Base-by-base conservation (phyloP, 2,797 vertebrate species). In the Myiotriccus ornatus region DNA sequence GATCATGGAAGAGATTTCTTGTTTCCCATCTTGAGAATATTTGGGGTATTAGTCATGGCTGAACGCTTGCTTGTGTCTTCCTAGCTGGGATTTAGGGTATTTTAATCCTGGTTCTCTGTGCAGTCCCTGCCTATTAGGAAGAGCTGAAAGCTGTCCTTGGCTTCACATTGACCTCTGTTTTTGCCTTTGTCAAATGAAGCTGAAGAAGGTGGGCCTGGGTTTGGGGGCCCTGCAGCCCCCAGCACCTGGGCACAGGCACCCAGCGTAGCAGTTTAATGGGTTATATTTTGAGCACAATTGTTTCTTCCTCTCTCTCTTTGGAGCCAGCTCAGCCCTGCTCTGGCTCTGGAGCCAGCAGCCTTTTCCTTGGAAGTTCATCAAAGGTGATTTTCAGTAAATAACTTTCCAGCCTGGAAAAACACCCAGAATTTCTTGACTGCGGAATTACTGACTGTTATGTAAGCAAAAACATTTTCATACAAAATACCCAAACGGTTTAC, bases 11-110 rank as follows among this genome's bases (percentile, higher is more conserved):
- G 68, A 84, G 32, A 87, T 94, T 95, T 67, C 85, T 56, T 81
- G 85, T 80, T 69, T 81, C 84, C 49, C 7, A 1, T 93, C 94
- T 86, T 92, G 44, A 85, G 92, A 81, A 89, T 93, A 87, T 89
- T 83, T 91, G 84, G 70, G n/a, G 39, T 86, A 83, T 96, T 87
- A 78, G 91, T 94, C 93, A 92, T 78, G 94, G 90, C 92, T 84
- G 89, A 95, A 30, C 44, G 92, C 79, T 21, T 84, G 73, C 34
- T 78, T 27, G 34, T 73, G 67, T 84, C 49, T 90, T 91, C 73
- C 59, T 74, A 11, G 27, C 75, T 34, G 55, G 85, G 78, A 75
- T 85, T 94, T 93, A 71, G 90, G 76, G 23, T 46, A 4, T 62
- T 93, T 85, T 65, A 43, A 60, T 64, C 50, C 46, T 6, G 23